phyloP scores from a whole-genome alignment of 2,888 invertebrate genomes.

The Eustalomyia histrio region DNA sequence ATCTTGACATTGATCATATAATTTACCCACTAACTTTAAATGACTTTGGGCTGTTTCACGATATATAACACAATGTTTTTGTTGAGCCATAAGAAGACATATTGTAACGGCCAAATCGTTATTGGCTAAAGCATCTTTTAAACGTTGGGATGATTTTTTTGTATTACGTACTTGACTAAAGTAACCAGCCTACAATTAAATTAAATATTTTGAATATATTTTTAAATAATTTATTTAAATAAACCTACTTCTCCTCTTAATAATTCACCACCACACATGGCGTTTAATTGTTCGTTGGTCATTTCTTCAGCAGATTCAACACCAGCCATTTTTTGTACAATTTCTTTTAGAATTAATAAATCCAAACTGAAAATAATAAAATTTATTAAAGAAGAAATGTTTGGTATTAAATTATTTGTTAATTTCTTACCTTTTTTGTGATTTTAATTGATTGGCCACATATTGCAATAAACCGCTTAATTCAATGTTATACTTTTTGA shows the following conservation, averaged over 20 bases:
- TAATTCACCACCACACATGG: conserved; percentile 97
- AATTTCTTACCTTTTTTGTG: conserved; percentile 89
- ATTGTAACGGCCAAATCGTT: conserved; percentile 96
- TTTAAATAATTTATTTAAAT: neutral
- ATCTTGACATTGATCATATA: conserved; percentile 97
- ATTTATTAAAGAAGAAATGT: conserved; percentile 9
- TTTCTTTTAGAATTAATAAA: conserved; percentile 95
- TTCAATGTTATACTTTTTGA: conserved; percentile 98
- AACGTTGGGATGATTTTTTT: conserved; percentile 94
- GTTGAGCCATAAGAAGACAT: conserved; percentile 97
- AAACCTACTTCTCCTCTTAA: conserved; percentile 91
- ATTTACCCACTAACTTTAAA: conserved; percentile 91
- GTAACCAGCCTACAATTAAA: conserved; percentile 89
- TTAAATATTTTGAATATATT: conserved; percentile 15
- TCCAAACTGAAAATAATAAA: conserved; percentile 84
- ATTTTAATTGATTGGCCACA: conserved; percentile 97
- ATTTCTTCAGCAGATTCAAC: conserved; percentile 98
- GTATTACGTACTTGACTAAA: conserved; percentile 98
- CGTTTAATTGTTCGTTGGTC: conserved; percentile 96
- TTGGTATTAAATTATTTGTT: neutral
- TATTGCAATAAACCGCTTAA: conserved; percentile 96
- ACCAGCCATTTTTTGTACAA: conserved; percentile 99
- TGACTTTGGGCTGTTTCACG: conserved; percentile 89
- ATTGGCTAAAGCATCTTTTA: conserved; percentile 96
- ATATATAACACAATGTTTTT: conserved; percentile 96